These are phyloP conservation scores for Chromis chromis DNA, from an alignment of 2,797 vertebrate species.

Conservation along the genomic window DNA sequence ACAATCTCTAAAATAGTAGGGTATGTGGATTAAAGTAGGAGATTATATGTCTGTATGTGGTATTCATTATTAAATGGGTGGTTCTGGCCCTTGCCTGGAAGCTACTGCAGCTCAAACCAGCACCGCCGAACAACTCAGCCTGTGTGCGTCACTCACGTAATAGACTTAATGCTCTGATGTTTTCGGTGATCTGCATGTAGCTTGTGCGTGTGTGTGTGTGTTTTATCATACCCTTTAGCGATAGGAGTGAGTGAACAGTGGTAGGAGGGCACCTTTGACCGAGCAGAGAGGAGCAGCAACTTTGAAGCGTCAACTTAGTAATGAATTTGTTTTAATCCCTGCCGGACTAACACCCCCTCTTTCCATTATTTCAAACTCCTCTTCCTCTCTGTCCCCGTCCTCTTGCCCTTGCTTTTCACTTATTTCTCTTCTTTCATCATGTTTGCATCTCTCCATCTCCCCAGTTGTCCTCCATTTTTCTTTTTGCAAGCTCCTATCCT, in stretches of 20 bases:
- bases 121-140: neutral
- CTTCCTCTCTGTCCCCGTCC: constrained; percentile 47
- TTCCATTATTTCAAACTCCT: constrained; percentile 42
- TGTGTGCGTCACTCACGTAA: constrained; percentile 33
- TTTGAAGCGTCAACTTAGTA: constrained; percentile 45
- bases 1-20: constrained; percentile 6
- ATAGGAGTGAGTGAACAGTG: constrained; percentile 49
- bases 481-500: neutral
- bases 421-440: constrained; percentile 59
- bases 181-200: constrained; percentile 2
- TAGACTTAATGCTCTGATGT: constrained; percentile 26
- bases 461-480: constrained; percentile 33
- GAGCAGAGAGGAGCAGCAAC: constrained; percentile 52
- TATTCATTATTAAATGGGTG: constrained; percentile 6
- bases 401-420: constrained; percentile 41
- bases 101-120: constrained; percentile 5
- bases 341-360: constrained; percentile 17
- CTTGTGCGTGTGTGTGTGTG: constrained; percentile 19
- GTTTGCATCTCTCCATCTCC: constrained; percentile 51
- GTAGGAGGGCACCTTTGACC: constrained; percentile 76
- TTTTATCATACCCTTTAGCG: constrained; percentile 59
- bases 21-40: neutral
- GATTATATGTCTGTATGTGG: neutral
- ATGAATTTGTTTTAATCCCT: constrained; percentile 40
- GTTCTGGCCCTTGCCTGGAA: neutral